A percentile compares a stretch with the other conserved stretches of the same genome.
Evolutionary conservation across 2,113 vertebrate species (phyloP).

Genomic region (Pachyramphus minor): DNA sequence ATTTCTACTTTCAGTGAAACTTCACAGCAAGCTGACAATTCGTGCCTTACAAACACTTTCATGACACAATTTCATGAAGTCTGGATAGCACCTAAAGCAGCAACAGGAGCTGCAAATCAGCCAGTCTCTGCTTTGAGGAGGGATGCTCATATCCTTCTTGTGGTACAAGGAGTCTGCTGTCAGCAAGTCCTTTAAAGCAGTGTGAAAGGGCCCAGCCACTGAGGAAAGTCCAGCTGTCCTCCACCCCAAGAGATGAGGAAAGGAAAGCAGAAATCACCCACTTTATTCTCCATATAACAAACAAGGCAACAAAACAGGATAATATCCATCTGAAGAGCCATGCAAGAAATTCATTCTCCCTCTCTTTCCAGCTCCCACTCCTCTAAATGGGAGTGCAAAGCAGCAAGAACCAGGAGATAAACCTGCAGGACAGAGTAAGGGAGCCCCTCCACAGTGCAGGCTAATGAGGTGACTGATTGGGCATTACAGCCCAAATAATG

Average conservation of each 20-base stretch:
- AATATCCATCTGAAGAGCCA: background rate
- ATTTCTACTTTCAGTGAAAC: background rate
- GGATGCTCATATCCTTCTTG: background rate
- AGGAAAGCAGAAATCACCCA: background rate
- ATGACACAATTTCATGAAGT: background rate
- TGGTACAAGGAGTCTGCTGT: background rate
- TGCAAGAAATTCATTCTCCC: background rate
- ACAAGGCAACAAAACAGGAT: background rate
- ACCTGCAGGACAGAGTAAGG: background rate
- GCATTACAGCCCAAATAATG: background rate
- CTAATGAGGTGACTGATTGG: background rate
- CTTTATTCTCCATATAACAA: background rate
- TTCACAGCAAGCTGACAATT: conserved; percentile 8
- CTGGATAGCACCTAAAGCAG: background rate
- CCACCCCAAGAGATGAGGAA: background rate
- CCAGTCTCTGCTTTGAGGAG: background rate
- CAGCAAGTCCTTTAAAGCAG: background rate
- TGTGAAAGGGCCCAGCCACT: background rate
- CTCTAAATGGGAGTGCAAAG: background rate
- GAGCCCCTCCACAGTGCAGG: background rate
- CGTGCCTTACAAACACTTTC: background rate
- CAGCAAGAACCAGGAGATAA: background rate
- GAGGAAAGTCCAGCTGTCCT: background rate
- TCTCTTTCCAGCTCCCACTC: background rate
- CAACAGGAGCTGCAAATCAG: background rate